These are phyloP conservation scores for Thamnophis elegans DNA, from an alignment of 2,797 vertebrate genomes.

Conservation along the genomic window DNA sequence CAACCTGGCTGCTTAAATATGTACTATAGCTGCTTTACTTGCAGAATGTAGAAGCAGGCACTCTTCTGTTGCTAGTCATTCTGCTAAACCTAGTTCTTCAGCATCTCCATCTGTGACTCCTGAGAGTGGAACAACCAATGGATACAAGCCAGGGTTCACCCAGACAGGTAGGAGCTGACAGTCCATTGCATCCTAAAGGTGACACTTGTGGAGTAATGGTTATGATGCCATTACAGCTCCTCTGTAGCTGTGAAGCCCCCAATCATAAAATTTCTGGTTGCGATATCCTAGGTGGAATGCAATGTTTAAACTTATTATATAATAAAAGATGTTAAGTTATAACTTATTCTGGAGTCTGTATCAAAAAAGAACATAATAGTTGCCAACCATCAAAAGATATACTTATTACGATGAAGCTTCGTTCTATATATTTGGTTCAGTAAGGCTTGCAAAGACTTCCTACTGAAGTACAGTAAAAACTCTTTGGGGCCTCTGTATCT, in stretches of 20 bases:
- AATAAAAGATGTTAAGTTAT: background rate
- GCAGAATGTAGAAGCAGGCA: constrained; percentile 93
- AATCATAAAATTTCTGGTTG: background rate
- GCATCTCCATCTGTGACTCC: constrained; percentile 83
- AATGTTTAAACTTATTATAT: background rate
- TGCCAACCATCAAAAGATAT: background rate
- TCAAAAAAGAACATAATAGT: background rate
- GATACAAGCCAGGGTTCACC: constrained; percentile 86
- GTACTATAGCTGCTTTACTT: constrained; percentile 66
- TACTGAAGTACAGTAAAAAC: background rate
- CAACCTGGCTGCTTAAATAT: constrained; percentile 58
- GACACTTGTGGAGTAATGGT: constrained; percentile 51
- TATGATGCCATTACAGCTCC: background rate
- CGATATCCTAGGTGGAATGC: background rate
- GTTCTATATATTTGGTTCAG: background rate
- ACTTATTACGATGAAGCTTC: background rate
- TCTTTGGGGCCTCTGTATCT: background rate
- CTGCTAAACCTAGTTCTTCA: constrained; percentile 86
- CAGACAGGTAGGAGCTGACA: constrained; percentile 82
- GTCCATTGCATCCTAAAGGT: constrained; percentile 49
- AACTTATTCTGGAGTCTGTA: background rate
- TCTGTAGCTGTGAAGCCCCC: background rate
- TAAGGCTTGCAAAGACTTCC: background rate
- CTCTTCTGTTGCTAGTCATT: constrained; percentile 79
- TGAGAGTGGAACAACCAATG: constrained; percentile 87